phyloP scores from a whole-genome alignment of 2,888 invertebrate genomes.

The Andrena hattorfiana region DNA sequence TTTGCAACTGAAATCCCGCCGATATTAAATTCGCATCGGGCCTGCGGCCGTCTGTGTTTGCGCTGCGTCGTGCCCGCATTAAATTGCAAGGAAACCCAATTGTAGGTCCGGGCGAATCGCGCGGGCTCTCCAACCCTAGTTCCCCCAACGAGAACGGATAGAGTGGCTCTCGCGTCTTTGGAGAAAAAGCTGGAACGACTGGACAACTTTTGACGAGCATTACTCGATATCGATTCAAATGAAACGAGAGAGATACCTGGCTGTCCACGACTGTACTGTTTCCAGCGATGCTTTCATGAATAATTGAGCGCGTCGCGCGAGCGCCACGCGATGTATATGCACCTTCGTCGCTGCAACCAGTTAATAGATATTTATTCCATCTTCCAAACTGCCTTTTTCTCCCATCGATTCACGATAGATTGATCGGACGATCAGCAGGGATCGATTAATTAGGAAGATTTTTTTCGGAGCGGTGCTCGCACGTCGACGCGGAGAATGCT shows the following conservation, averaged over 20 bases:
- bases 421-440: no score
- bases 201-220: constrained; percentile 35
- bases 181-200: background rate
- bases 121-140: background rate
- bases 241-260: constrained; percentile 23
- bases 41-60: constrained; percentile 57
- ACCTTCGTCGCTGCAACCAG: constrained; percentile 39
- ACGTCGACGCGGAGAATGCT: background rate
- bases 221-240: constrained; percentile 46
- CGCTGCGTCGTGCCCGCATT: constrained; percentile 50
- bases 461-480: no score
- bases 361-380: constrained; percentile 55
- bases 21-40: constrained; percentile 62
- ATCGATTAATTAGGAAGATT: no score
- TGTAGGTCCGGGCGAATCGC: background rate
- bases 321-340: constrained; percentile 52
- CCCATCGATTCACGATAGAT: constrained; percentile 2
- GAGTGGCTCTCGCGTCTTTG: background rate
- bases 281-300: constrained; percentile 58
- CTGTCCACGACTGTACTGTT: constrained; percentile 43
- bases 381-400: constrained; percentile 33
- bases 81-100: constrained; percentile 47
- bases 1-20: constrained; percentile 66
- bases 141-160: background rate
- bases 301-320: constrained; percentile 54